Conservation (phyloP, 2,888 invertebrate species). For the Leucania comma region DNA sequence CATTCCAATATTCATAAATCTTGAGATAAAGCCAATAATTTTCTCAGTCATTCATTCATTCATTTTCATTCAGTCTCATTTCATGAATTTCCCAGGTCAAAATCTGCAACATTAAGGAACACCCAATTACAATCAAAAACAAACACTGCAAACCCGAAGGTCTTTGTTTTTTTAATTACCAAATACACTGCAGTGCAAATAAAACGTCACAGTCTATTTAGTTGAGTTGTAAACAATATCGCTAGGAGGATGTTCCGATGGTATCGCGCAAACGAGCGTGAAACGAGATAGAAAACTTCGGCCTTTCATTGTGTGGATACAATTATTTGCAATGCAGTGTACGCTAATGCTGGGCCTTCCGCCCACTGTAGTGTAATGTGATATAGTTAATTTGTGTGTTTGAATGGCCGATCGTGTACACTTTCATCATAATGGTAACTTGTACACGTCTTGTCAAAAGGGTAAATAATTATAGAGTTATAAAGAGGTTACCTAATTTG, state of each 20-base stretch:
- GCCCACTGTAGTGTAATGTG: slow-evolving; percentile 61
- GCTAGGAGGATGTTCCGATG: slow-evolving; percentile 68
- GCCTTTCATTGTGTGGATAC: slow-evolving; percentile 72
- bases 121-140: slow-evolving; percentile 37
- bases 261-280: slow-evolving; percentile 70
- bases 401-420: slow-evolving; percentile 29
- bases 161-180: slow-evolving; percentile 59
- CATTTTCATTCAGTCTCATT: no score
- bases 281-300: slow-evolving; percentile 71
- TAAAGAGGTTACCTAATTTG: background rate
- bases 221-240: slow-evolving; percentile 70
- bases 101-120: slow-evolving; percentile 7
- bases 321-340: slow-evolving; percentile 65
- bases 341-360: slow-evolving; percentile 56
- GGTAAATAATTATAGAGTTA: slow-evolving; percentile 9
- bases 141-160: slow-evolving; percentile 42
- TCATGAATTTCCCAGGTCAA: background rate
- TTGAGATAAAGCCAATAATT: background rate
- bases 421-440: slow-evolving; percentile 35
- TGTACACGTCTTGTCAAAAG: slow-evolving; percentile 17
- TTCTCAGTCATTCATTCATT: no score
- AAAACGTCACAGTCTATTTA: slow-evolving; percentile 74
- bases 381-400: slow-evolving; percentile 53
- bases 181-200: slow-evolving; percentile 65
- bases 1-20: background rate